Conservation (phyloP, 2,113 vertebrate genomes). For the Genyomyrus donnyi region DNA sequence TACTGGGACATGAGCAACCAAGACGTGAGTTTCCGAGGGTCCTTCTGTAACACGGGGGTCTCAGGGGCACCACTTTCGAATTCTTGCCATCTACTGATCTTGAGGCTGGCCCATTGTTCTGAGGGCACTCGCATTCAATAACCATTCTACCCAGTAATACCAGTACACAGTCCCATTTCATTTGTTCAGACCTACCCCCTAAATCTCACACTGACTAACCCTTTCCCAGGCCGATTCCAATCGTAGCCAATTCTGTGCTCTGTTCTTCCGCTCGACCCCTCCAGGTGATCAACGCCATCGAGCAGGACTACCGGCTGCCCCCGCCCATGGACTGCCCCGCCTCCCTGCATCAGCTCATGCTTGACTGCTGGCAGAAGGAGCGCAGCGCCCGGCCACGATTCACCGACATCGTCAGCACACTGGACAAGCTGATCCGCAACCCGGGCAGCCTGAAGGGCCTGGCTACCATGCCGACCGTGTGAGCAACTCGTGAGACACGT, state of each 20-base stretch:
- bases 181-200: background rate
- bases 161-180: background rate
- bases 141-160: background rate
- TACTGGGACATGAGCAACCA: constrained; percentile 75
- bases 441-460: constrained; percentile 94
- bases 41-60: background rate
- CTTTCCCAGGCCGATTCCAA: background rate
- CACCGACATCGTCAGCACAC: constrained; percentile 89
- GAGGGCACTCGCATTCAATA: background rate
- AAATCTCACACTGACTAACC: background rate
- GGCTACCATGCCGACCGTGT: constrained; percentile 95
- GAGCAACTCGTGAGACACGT: constrained; percentile 48
- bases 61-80: background rate
- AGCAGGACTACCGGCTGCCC: constrained; percentile 93
- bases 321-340: constrained; percentile 97
- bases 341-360: constrained; percentile 91
- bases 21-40: constrained; percentile 52
- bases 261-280: too few species aligned
- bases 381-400: constrained; percentile 93
- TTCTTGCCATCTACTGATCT: background rate
- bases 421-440: constrained; percentile 98
- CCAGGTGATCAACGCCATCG: constrained; percentile 96
- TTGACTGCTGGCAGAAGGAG: constrained; percentile 99
- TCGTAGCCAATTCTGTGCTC: background rate
- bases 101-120: background rate